Percentiles rank a stretch among this genome's conserved stretches.
phyloP scores from a whole-genome alignment of 2,113 vertebrate genomes.

The Furnarius figulus region DNA sequence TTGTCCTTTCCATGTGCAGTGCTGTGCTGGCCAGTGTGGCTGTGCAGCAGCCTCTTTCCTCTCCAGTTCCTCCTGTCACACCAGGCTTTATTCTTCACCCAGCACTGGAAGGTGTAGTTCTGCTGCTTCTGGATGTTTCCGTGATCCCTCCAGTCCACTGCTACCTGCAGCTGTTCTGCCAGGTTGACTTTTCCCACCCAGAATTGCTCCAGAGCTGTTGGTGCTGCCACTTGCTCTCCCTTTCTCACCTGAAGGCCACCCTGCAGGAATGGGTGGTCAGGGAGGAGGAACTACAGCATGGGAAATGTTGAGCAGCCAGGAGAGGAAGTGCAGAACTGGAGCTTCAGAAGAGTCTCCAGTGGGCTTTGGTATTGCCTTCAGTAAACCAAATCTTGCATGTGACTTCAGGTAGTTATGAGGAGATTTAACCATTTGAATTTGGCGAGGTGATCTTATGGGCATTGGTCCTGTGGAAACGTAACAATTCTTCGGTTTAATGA shows the following conservation, averaged over 20 bases:
- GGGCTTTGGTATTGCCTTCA: background rate
- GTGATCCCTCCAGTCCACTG: background rate
- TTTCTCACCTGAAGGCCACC: background rate
- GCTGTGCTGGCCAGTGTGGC: background rate
- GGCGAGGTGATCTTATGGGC: fast-evolving
- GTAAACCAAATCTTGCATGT: background rate
- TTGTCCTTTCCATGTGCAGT: background rate
- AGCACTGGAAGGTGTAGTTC: background rate
- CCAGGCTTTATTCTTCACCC: background rate
- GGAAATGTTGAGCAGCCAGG: background rate
- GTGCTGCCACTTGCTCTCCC: background rate
- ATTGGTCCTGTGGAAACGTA: background rate
- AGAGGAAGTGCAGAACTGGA: background rate
- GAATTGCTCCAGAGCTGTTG: background rate
- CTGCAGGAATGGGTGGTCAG: background rate
- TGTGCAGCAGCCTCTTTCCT: background rate
- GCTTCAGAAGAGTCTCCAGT: background rate
- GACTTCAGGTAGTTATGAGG: background rate
- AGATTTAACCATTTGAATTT: fast-evolving
- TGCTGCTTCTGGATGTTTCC: background rate
- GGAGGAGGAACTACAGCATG: fast-evolving
- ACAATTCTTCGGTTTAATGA: background rate
- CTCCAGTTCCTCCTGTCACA: background rate
- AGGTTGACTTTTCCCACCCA: background rate
- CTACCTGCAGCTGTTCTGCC: background rate